phyloP scores from a whole-genome alignment of 2,888 invertebrate genomes.

The Philaethria dido region DNA sequence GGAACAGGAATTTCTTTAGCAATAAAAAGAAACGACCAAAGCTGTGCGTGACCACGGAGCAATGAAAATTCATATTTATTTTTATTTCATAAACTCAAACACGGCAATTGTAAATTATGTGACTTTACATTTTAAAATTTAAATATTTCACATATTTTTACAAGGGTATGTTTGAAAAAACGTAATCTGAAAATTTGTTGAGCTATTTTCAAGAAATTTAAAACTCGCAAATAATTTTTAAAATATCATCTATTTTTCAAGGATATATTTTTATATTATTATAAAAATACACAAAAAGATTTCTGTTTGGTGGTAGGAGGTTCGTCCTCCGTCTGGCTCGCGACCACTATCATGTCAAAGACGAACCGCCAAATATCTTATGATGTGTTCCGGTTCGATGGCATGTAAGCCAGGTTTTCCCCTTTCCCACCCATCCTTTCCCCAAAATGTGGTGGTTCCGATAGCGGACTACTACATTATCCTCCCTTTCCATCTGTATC shows the following conservation, averaged over 20 bases:
- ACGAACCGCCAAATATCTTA: too few species aligned
- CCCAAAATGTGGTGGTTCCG: too few species aligned
- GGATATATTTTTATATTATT: too few species aligned
- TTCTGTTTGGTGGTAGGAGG: too few species aligned
- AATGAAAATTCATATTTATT: slow-evolving; percentile 73
- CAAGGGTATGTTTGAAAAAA: not conserved
- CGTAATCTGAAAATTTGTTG: not conserved
- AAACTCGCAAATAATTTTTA: not conserved
- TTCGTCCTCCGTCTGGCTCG: too few species aligned
- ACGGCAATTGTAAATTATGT: slow-evolving; percentile 42
- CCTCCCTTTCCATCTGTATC: too few species aligned
- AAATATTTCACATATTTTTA: slow-evolving; percentile 12
- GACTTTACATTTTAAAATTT: slow-evolving; percentile 30
- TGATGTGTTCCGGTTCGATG: too few species aligned
- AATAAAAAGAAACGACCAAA: slow-evolving; percentile 68
- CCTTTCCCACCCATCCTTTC: too few species aligned
- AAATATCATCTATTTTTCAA: not conserved
- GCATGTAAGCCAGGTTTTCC: too few species aligned
- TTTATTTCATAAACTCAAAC: slow-evolving; percentile 57
- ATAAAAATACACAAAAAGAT: too few species aligned
- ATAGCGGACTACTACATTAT: too few species aligned
- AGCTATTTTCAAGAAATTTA: not conserved
- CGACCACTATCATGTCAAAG: too few species aligned
- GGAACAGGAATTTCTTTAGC: slow-evolving; percentile 67
- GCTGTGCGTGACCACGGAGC: slow-evolving; percentile 68